Evolutionary conservation across 2,113 vertebrate species (phyloP).

Genomic region (Aptenodytes patagonicus): DNA sequence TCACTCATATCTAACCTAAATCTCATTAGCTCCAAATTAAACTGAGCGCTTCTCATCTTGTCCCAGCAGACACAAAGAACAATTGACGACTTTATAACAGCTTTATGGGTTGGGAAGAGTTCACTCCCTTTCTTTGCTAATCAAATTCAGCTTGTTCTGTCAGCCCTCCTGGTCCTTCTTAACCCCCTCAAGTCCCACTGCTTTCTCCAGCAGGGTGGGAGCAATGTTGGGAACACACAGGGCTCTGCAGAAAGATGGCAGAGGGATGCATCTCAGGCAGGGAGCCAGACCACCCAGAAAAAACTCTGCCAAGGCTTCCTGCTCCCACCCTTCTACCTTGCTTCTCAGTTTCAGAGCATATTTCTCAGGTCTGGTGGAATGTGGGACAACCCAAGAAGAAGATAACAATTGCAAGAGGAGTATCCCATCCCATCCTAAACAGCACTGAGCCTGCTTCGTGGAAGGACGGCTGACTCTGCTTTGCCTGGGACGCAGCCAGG

Average conservation of each 20-base stretch:
- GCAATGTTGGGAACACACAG: fast-evolving
- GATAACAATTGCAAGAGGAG: neutral
- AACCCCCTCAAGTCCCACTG: neutral
- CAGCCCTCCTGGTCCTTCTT: neutral
- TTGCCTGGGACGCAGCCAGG: neutral
- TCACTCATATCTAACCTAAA: neutral
- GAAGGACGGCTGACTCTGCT: neutral
- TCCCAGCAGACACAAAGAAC: neutral
- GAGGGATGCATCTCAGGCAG: neutral
- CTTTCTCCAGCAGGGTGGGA: neutral
- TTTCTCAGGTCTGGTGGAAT: neutral
- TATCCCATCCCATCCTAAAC: neutral
- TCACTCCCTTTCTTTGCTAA: neutral
- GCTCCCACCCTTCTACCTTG: neutral
- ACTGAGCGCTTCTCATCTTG: neutral
- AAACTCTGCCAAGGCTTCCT: neutral
- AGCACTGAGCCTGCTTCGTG: neutral
- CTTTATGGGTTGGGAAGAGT: neutral
- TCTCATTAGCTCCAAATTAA: neutral
- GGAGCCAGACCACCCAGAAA: neutral
- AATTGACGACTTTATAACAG: neutral
- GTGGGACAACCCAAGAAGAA: neutral
- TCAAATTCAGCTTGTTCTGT: neutral
- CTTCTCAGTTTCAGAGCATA: neutral
- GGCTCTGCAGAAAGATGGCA: neutral